phyloP scores from a whole-genome alignment of 2,888 invertebrate species.

The Mimachlamys varia region DNA sequence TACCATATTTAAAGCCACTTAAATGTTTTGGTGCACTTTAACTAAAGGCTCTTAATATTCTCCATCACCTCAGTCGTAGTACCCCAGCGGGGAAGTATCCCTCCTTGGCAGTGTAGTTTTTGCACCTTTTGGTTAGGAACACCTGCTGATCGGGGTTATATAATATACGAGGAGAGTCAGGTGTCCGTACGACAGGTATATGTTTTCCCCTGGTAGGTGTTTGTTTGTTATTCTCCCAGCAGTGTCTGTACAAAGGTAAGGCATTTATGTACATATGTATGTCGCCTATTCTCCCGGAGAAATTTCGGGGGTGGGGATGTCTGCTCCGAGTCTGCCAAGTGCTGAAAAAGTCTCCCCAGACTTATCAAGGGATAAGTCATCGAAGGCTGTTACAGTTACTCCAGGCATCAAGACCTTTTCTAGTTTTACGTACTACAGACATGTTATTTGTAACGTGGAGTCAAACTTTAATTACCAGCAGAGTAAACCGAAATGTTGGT shows the following conservation, averaged over 20 bases:
- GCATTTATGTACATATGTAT: constrained; percentile 11
- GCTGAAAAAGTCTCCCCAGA: constrained; percentile 13
- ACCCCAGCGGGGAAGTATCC: not conserved
- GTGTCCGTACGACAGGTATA: constrained; percentile 19
- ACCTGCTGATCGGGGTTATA: not conserved
- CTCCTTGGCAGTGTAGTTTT: not conserved
- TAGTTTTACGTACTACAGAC: too few relatives aligned
- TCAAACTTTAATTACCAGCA: not conserved
- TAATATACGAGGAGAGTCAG: not conserved
- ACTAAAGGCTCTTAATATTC: not conserved
- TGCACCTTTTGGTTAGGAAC: not conserved
- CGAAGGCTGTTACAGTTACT: not conserved
- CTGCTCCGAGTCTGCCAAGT: constrained; percentile 14
- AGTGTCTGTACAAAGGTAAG: not conserved
- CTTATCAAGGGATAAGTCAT: not conserved
- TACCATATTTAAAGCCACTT: too few relatives aligned
- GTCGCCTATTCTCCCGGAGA: not conserved
- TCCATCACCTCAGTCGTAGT: not conserved
- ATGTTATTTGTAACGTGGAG: not conserved
- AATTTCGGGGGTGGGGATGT: not conserved
- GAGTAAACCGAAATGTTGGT: not conserved
- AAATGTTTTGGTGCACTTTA: not conserved
- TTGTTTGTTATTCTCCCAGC: not conserved
- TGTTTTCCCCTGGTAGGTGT: not conserved
- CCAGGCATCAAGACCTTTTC: not conserved